Evolutionary conservation across 2,113 vertebrate species (phyloP).

Genomic region (Crotalus tigris): DNA sequence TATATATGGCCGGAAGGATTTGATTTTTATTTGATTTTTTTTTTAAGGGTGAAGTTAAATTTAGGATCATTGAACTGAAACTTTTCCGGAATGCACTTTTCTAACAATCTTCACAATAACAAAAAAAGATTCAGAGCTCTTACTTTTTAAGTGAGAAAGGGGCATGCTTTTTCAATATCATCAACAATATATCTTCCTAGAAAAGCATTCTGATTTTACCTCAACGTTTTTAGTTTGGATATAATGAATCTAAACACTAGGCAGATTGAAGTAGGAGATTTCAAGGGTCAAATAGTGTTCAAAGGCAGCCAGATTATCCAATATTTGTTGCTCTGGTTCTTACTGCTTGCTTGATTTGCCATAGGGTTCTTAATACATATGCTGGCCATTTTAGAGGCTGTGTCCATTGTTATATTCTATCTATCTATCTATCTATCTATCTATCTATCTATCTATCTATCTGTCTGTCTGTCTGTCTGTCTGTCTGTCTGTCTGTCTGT

Average conservation of each 20-base stretch:
- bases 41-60: neutral
- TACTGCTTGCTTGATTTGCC: neutral
- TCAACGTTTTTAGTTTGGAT: neutral
- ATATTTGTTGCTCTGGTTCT: neutral
- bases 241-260: neutral
- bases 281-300: neutral
- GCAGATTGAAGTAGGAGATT: neutral
- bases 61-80: neutral
- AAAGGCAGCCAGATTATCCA: neutral
- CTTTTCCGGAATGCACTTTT: neutral
- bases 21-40: conserved; percentile 24
- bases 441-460: too few species aligned
- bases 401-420: neutral
- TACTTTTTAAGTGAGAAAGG: neutral
- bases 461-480: too few species aligned
- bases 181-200: neutral
- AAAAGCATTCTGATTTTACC: neutral
- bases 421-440: too few species aligned
- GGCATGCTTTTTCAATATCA: neutral
- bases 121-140: neutral
- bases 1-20: conserved; percentile 43
- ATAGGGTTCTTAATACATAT: neutral
- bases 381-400: neutral
- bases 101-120: neutral
- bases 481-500: too few species aligned